Evolutionary conservation across 1,140 invertebrate species (phyloP), one percentile per base, ranked within the genome.

Genomic region (Pygmarrhopalites habei): DNA sequence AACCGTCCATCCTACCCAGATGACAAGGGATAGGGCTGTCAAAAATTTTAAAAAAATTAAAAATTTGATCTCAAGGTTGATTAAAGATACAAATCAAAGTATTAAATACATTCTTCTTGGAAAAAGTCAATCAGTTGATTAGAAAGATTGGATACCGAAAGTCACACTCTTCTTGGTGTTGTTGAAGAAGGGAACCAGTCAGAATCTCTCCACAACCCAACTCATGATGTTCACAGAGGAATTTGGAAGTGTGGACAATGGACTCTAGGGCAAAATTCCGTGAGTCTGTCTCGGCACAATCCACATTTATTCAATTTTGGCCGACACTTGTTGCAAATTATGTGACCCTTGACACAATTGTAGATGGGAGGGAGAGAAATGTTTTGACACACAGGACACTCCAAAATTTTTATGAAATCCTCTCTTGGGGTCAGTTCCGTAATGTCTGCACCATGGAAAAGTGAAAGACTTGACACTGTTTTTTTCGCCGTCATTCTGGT

Each of bases 351-450:
- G 2, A 21, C 35, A 51, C 66, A 68, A 47, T 51, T 61, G 39
- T 61, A 68, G 56, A 68, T 68, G 10, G 66, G 66, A 2, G 66
- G 66, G 15, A 32, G 39, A 14, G 62, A 62, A 39, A 64, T 35
- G 43, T 68, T 62, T 43, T 44, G 39, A 21, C 66, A 68, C 17
- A 68, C 44, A n/a, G 66, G 66, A 61, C 66, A 68, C 47, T 68
- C 66, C 3, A 66, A 21, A 23, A 66, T 60, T 41, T 52, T 21
- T 10, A 65, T 12, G 1, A 65, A 53, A 19, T 64, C 57, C 14
- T 47, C 30, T 10, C 25, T 26, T 26, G 57, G 35, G 15, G 32
- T 26, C n/a, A 46, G 39, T 19, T 44, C 57, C 14, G 35, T 10
- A 15, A 58, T 23, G 2, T 58, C 57, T 10, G 28, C 53, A 19